Percentiles rank a stretch among this genome's conserved stretches.
phyloP scores from a whole-genome alignment of 1,140 invertebrate species.

The Solenopsis fugax region DNA sequence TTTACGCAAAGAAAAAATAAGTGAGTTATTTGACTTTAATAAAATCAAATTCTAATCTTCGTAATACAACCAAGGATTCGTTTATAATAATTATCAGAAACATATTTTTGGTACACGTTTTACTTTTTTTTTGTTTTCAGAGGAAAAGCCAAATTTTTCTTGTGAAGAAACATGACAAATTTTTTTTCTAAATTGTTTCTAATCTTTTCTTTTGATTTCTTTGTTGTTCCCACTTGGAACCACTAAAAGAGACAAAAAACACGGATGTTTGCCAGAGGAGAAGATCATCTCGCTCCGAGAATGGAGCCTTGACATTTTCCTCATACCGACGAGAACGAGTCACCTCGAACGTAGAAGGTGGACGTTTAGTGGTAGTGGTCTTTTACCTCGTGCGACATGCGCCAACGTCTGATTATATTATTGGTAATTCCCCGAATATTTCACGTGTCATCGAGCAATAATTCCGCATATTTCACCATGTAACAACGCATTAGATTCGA shows the following conservation, averaged over 20 bases:
- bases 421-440: conserved; percentile 6
- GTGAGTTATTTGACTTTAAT: not conserved
- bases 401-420: conserved; percentile 13
- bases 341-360: conserved; percentile 28
- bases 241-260: not conserved
- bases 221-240: not conserved
- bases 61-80: not conserved
- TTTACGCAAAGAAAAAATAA: not conserved
- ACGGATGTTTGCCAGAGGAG: not conserved
- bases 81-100: conserved; percentile 13
- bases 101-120: not conserved
- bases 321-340: conserved; percentile 11
- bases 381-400: conserved; percentile 21
- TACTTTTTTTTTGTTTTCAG: not conserved
- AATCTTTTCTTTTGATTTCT: not conserved
- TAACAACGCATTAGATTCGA: not conserved
- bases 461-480: conserved; percentile 5
- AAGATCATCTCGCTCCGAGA: conserved; percentile 5
- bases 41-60: conserved; percentile 4
- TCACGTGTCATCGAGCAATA: not conserved
- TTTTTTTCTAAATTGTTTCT: not conserved
- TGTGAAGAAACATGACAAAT: not conserved
- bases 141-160: not conserved
- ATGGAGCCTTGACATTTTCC: conserved; percentile 60
- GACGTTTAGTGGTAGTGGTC: not conserved